phyloP scores from a whole-genome alignment of 2,888 invertebrate genomes.

The Ophioninae sp. region DNA sequence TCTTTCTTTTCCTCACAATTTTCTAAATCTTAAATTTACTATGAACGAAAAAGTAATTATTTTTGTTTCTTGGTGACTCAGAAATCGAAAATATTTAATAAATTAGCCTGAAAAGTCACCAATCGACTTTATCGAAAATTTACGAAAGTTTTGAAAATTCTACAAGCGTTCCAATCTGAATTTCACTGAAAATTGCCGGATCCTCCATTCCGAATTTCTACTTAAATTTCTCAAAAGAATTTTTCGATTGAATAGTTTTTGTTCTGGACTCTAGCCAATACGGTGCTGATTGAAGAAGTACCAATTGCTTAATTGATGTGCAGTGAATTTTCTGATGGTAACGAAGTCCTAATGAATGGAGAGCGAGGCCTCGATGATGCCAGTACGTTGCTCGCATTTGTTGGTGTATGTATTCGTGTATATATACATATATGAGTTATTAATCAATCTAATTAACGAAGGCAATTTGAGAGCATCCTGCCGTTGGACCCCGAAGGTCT shows the following conservation, averaged over 20 bases:
- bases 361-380: conserved; percentile 17
- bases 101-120: not conserved
- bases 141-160: not conserved
- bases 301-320: conserved; percentile 20
- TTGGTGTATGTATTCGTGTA: not conserved
- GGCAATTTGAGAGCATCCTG: conserved; percentile 62
- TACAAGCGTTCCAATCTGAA: not conserved
- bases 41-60: not conserved
- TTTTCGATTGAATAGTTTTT: not conserved
- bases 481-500: conserved; percentile 39
- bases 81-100: not conserved
- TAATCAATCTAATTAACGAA: conserved; percentile 71
- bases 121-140: not conserved
- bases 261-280: not conserved
- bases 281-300: not conserved
- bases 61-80: not conserved
- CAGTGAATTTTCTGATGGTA: not conserved
- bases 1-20: not conserved
- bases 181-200: too few species aligned
- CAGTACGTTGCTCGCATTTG: conserved; percentile 12
- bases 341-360: conserved; percentile 14
- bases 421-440: conserved; percentile 56
- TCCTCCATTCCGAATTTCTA: not conserved
- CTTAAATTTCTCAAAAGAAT: not conserved
- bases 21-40: not conserved